Percentiles rank a stretch among this genome's conserved stretches.
These are phyloP conservation scores for Drosophila macrospina DNA, from an alignment of 2,888 invertebrate species.

Conservation along the genomic window DNA sequence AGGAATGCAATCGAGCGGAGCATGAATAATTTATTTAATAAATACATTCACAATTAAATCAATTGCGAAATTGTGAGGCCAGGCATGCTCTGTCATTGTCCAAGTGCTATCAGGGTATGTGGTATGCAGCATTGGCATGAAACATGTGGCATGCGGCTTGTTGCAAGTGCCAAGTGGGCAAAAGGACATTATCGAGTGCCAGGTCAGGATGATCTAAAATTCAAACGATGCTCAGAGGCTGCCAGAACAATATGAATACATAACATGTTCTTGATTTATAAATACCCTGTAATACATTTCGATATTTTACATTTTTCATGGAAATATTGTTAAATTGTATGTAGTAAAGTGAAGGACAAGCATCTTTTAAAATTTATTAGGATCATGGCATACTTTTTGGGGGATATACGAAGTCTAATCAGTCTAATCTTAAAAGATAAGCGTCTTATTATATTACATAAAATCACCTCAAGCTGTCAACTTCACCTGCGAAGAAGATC, in stretches of 20 bases:
- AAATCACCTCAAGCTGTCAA: too few relatives aligned
- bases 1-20: slow-evolving; percentile 64
- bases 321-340: too few relatives aligned
- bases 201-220: slow-evolving; percentile 26
- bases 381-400: too few relatives aligned
- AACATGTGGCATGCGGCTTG: slow-evolving; percentile 8
- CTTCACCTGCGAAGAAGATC: too few relatives aligned
- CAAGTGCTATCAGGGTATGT: slow-evolving; percentile 10
- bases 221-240: slow-evolving; percentile 14
- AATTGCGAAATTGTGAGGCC: slow-evolving; percentile 66
- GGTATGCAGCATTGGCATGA: slow-evolving; percentile 17
- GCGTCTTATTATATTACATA: too few relatives aligned
- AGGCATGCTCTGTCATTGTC: slow-evolving; percentile 21
- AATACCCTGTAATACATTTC: slow-evolving; percentile 4
- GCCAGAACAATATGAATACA: background rate
- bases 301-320: too few relatives aligned
- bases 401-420: too few relatives aligned
- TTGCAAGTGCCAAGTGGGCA: slow-evolving; percentile 22
- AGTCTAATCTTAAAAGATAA: too few relatives aligned
- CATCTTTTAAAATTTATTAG: too few relatives aligned
- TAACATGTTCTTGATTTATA: background rate
- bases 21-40: slow-evolving; percentile 80
- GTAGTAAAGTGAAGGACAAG: too few relatives aligned
- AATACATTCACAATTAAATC: slow-evolving; percentile 80
- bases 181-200: too few relatives aligned